Evolutionary conservation across 2,797 vertebrate species (phyloP).

Genomic region (Gallirallus australis): DNA sequence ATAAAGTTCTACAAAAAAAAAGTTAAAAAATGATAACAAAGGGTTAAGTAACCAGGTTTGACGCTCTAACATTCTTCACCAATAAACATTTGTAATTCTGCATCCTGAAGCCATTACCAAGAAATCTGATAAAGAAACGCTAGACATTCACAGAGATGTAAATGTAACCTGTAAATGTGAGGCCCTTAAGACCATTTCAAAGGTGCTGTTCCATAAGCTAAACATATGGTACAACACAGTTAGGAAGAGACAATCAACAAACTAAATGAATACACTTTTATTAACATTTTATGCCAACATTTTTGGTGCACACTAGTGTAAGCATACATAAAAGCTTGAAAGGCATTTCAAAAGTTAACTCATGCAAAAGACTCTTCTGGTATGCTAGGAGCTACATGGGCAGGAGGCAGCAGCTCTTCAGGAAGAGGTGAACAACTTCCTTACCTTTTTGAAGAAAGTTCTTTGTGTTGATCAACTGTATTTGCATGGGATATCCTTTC

Average conservation of each 20-base stretch:
- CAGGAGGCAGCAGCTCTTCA: not conserved
- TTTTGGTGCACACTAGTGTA: not conserved
- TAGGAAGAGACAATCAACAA: not conserved
- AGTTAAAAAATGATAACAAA: not conserved
- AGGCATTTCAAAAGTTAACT: not conserved
- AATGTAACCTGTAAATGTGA: not conserved
- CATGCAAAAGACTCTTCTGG: not conserved
- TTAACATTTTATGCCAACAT: not conserved
- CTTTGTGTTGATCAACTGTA: not conserved
- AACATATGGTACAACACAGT: not conserved
- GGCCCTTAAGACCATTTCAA: not conserved
- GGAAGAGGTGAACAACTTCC: not conserved
- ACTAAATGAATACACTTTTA: not conserved
- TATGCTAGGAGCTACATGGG: not conserved
- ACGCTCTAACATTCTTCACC: not conserved
- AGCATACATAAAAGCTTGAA: not conserved
- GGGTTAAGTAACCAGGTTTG: accelerated
- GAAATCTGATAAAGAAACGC: not conserved
- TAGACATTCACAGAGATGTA: not conserved
- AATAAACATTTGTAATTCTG: not conserved
- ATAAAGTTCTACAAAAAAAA: not conserved
- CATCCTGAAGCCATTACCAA: not conserved
- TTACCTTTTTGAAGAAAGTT: not conserved
- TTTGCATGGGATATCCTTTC: not conserved
- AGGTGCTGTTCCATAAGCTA: not conserved